Conservation (phyloP, 2,888 invertebrate genomes). For the Strigamia crassipes region DNA sequence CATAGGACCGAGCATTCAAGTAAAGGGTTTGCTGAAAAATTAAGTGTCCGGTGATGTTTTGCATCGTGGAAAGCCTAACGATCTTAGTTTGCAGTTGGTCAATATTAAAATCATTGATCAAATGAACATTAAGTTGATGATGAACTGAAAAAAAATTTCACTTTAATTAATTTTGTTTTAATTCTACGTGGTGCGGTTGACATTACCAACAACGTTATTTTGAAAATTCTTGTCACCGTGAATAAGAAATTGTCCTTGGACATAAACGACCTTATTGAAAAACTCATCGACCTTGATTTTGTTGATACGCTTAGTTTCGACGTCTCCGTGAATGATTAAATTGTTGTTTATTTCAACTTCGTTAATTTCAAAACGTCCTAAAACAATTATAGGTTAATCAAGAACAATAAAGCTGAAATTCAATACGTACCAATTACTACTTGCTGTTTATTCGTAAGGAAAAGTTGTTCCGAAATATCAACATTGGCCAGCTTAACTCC, state of each 20-base stretch:
- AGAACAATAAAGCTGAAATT: background rate
- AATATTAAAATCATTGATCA: constrained; percentile 23
- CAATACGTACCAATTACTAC: background rate
- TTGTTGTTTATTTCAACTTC: background rate
- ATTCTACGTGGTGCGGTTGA: background rate
- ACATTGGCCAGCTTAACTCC: background rate
- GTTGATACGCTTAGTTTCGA: background rate
- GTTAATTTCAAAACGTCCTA: background rate
- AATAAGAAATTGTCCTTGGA: background rate
- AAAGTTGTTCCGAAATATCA: constrained; percentile 22
- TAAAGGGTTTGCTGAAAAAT: background rate
- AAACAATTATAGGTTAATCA: background rate
- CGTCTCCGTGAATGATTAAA: background rate
- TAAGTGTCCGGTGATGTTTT: background rate
- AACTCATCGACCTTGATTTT: background rate
- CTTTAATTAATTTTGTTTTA: background rate
- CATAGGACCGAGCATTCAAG: background rate
- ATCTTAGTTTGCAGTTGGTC: background rate
- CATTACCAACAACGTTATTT: background rate
- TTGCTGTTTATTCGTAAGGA: constrained; percentile 13
- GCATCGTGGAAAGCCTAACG: background rate
- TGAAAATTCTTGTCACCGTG: background rate
- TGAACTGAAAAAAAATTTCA: background rate
- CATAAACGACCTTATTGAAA: background rate
- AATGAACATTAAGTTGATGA: constrained; percentile 6